Evolutionary conservation across 2,888 invertebrate species (phyloP).

Genomic region (Aricia artaxerxes): DNA sequence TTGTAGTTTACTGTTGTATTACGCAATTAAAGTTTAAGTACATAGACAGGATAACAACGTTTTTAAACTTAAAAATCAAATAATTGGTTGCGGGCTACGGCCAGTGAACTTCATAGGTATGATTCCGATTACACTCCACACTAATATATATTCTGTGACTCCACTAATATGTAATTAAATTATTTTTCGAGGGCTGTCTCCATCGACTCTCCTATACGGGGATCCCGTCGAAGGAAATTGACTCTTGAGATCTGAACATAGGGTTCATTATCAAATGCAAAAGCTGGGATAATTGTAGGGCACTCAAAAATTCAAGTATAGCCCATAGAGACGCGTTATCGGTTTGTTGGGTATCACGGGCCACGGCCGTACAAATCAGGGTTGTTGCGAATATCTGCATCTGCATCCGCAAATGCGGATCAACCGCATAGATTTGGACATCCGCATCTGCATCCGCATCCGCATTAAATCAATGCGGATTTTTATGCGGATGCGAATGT

Average conservation of each 20-base stretch:
- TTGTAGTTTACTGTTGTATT: too few species aligned
- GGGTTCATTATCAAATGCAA: background rate
- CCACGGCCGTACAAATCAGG: too few species aligned
- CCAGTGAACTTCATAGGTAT: background rate
- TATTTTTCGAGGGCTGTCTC: background rate
- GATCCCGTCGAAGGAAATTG: background rate
- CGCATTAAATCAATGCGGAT: too few species aligned
- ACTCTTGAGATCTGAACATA: background rate
- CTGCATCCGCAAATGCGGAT: too few species aligned
- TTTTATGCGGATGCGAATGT: too few species aligned
- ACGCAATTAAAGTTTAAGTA: background rate
- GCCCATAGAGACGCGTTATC: background rate
- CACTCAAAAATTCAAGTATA: conserved; percentile 16
- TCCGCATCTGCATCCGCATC: too few species aligned
- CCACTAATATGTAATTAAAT: background rate
- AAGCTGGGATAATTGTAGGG: background rate
- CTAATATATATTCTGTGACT: background rate
- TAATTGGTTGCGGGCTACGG: background rate
- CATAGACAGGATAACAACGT: background rate
- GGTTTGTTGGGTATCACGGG: background rate
- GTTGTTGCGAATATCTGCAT: too few species aligned
- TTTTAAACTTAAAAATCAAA: background rate
- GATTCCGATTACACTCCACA: background rate
- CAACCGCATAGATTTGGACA: too few species aligned
- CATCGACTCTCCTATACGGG: background rate